Evolutionary conservation across 2,888 invertebrate genomes (phyloP).

Genomic region (Phaedon cochleariae): DNA sequence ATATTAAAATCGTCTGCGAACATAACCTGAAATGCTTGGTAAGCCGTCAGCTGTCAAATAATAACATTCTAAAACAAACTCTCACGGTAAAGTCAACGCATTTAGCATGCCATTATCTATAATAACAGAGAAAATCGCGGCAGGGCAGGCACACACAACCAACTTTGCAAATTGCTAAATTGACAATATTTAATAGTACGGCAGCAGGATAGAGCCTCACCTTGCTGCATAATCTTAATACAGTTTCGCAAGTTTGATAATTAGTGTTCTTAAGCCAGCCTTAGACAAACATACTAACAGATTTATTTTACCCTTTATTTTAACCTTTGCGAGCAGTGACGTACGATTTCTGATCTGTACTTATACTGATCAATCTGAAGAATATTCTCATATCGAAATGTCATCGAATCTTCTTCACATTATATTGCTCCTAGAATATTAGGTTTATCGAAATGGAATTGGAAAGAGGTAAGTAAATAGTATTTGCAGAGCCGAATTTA

Average conservation of each 20-base stretch:
- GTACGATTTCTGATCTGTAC: slow-evolving; percentile 10
- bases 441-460: too few species aligned
- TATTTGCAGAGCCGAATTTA: too few species aligned
- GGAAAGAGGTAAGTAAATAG: too few species aligned
- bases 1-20: slow-evolving; percentile 30
- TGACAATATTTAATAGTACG: slow-evolving; percentile 61
- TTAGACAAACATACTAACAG: slow-evolving; percentile 62
- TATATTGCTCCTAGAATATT: too few species aligned
- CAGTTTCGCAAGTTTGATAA: slow-evolving; percentile 63
- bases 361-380: too few species aligned
- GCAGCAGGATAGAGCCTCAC: slow-evolving; percentile 45
- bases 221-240: slow-evolving; percentile 63
- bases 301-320: slow-evolving; percentile 56
- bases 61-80: slow-evolving; percentile 58
- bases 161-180: slow-evolving; percentile 62
- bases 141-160: slow-evolving; percentile 43
- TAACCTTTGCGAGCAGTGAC: slow-evolving; percentile 20
- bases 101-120: slow-evolving; percentile 61
- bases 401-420: too few species aligned
- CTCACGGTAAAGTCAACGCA: slow-evolving; percentile 60
- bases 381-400: too few species aligned
- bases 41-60: slow-evolving; percentile 59
- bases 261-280: slow-evolving; percentile 63
- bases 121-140: slow-evolving; percentile 60
- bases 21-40: slow-evolving; percentile 47